phyloP scores from a whole-genome alignment of 2,113 vertebrate species.

The Lanius collurio region DNA sequence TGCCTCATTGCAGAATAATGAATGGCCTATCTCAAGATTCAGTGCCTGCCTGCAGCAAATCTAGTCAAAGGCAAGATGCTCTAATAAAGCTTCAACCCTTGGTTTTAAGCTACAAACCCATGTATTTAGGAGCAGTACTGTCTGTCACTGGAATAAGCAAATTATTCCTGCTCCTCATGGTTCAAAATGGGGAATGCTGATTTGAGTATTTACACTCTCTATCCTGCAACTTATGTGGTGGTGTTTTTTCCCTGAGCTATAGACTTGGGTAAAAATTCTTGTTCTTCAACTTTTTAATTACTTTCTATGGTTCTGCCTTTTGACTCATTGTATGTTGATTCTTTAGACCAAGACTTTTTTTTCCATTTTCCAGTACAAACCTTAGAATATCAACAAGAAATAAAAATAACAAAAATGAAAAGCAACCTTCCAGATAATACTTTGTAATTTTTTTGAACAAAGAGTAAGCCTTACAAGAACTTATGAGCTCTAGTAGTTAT shows the following conservation, averaged over 20 bases:
- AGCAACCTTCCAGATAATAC: not conserved
- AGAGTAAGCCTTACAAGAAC: not conserved
- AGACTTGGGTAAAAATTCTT: not conserved
- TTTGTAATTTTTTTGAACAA: not conserved
- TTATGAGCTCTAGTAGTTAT: not conserved
- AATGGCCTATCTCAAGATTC: not conserved
- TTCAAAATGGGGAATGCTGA: not conserved
- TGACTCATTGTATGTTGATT: not conserved
- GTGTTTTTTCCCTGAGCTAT: not conserved
- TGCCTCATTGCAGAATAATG: not conserved
- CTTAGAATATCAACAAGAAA: not conserved
- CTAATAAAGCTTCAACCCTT: not conserved
- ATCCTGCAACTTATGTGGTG: not conserved
- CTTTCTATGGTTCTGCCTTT: not conserved
- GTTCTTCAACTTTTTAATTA: not conserved
- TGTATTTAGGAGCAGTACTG: not conserved
- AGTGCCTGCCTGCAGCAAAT: not conserved
- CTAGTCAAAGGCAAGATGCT: not conserved
- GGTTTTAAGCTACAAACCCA: not conserved
- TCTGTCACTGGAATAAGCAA: not conserved
- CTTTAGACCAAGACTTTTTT: not conserved
- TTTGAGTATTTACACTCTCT: not conserved
- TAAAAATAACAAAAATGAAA: not conserved
- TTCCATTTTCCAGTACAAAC: not conserved
- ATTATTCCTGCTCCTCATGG: not conserved